Base-by-base conservation (phyloP, 2,888 invertebrate genomes). In the Alloscopus bannaensis region DNA sequence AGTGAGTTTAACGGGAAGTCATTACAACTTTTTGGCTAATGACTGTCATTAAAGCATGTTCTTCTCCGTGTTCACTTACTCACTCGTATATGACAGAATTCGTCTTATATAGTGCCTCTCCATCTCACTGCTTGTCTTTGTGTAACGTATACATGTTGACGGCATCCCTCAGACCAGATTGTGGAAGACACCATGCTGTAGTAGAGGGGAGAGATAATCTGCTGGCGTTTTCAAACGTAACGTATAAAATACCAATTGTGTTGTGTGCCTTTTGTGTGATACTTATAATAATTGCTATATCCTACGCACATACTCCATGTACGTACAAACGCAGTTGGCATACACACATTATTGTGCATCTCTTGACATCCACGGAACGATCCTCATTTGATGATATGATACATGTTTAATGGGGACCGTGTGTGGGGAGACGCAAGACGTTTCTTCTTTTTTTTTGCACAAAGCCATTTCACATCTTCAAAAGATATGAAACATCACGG, bases 21-120 rank as follows among this genome's bases (percentile, higher is more conserved):
- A 81, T 81, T 81, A 81, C 81, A 81, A 81, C 76, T 81, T 81
- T 81, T 77, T 81, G 81, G 81, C 81, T 81, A 81, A 81, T 81
- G 81, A 81, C 81, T 68, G 77, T 81, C 81, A 81, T 81, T 81
- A 81, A 76, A 81, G 72, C 71, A 68, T 76, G 68, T 57, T 60
- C 69, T 66, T 81, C 76, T 70, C 66, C 65, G 42, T 64, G 42
- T 24, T 57, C 62, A 24, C 71, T 60, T 62, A 26, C 31, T 24
- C 6, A 11, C n/a, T 50, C 18, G 50, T 6, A 11, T 57, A n/a
- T n/a, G n/a, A n/a, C n/a, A n/a, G n/a, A n/a, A n/a, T n/a, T n/a
- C n/a, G n/a, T n/a, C n/a, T n/a, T n/a, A n/a, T n/a, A n/a, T n/a
- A n/a, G n/a, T n/a, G 52, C 57, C 20, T 57, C 29, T 11, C 50